Evolutionary conservation across 2,888 invertebrate species (phyloP).

Genomic region (Magallana nippona): DNA sequence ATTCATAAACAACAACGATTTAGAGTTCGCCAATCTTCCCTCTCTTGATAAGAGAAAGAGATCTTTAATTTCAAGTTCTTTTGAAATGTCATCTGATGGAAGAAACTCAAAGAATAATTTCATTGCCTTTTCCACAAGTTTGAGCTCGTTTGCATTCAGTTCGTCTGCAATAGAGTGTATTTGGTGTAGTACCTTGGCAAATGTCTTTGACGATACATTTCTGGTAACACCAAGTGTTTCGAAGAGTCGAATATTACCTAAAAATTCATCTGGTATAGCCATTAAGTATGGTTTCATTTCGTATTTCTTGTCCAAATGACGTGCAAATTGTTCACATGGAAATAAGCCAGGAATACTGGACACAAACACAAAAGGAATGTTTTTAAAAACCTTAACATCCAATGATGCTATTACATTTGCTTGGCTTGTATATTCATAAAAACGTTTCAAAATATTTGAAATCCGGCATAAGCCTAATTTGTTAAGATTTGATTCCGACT

Average conservation of each 20-base stretch:
- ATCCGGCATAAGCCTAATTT: not conserved
- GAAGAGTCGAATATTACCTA: slow-evolving; percentile 49
- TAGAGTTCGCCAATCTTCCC: slow-evolving; percentile 1
- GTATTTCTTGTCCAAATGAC: not conserved
- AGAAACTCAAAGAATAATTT: not conserved
- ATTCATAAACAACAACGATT: slow-evolving; percentile 30
- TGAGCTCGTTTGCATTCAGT: slow-evolving; percentile 41
- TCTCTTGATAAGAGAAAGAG: slow-evolving; percentile 41
- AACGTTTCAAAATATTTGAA: not conserved
- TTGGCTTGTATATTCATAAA: not conserved
- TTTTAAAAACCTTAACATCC: not conserved
- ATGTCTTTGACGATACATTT: slow-evolving; percentile 41
- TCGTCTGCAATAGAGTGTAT: slow-evolving; percentile 28
- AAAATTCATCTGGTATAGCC: slow-evolving; percentile 50
- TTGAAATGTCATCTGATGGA: not conserved
- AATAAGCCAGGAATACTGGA: not conserved
- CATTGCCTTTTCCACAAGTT: slow-evolving; percentile 7
- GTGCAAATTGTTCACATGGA: not conserved
- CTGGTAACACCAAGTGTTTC: slow-evolving; percentile 47
- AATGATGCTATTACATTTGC: not conserved
- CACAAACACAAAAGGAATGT: not conserved
- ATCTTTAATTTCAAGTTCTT: not conserved
- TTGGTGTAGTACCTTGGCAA: slow-evolving; percentile 48
- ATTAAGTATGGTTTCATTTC: slow-evolving; percentile 53
- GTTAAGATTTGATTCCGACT: too few species aligned